Conservation (phyloP, 2,113 vertebrate species). For the pig (Sus scrofa) region DNA sequence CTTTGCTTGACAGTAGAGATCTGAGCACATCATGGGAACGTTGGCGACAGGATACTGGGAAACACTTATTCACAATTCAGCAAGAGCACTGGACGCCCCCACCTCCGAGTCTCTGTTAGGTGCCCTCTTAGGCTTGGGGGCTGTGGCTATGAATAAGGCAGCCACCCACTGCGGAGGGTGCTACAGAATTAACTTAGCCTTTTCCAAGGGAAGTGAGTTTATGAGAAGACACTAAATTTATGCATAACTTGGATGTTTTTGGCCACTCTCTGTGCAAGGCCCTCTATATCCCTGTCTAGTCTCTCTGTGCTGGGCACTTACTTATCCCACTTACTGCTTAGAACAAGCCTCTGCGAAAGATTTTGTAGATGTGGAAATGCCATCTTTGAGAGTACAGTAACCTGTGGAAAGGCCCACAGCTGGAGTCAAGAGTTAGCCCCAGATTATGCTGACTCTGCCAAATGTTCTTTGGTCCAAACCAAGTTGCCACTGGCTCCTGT, state of each 20-base stretch:
- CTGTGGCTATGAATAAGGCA: background rate
- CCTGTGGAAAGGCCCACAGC: background rate
- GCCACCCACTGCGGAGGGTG: too few relatives aligned
- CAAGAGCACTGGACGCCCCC: background rate
- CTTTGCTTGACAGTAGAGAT: background rate
- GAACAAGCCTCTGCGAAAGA: background rate
- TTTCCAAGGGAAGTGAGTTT: background rate
- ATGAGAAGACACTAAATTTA: background rate
- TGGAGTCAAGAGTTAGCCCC: background rate
- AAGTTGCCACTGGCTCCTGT: background rate
- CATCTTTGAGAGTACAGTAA: background rate
- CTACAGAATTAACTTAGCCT: background rate
- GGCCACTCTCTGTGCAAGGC: background rate
- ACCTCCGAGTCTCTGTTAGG: rapidly evolving
- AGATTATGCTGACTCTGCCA: background rate
- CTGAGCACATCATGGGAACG: background rate
- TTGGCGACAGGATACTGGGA: background rate
- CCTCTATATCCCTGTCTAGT: background rate
- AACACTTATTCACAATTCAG: background rate
- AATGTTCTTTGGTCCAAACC: background rate
- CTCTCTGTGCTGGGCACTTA: background rate
- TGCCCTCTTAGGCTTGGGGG: background rate
- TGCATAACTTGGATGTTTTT: background rate
- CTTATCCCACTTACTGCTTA: background rate
- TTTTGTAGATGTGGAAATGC: background rate